Base-by-base conservation (phyloP, 2,113 vertebrate species). In the Hyperopisus bebe region DNA sequence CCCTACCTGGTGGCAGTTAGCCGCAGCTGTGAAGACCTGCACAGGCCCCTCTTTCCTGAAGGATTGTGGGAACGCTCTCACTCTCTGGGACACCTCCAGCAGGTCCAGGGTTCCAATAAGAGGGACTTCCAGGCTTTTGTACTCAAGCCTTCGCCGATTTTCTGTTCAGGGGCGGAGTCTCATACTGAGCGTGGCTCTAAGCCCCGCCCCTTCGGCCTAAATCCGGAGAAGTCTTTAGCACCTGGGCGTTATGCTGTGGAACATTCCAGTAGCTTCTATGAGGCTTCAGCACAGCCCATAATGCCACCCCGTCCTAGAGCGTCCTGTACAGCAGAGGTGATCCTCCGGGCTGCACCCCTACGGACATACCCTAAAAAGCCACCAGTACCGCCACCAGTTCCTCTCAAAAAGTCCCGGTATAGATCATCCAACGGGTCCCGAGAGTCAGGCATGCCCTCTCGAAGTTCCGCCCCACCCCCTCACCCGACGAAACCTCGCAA, bases 371-470 rank as follows among this genome's bases (percentile, higher is more conserved):
- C 93, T 66, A 96, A 95, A 93, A 93, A 93, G 47, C 92, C 93
- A 39, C 91, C 95, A 7, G 96, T 96, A 92, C 97, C 97, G 0
- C 97, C 96, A 1, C 96, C 97, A 3, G 97, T 97, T 31, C 97
- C 97, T 74, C 96, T 94, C 90, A 97, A 97, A 94, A 97, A 96
- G 94, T 95, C 94, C 94, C 94, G 95, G 91, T 96, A 96, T 90
- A 95, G 95, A 87, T 94, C 96, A 90, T 93, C 95, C 85, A 97
- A 96, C 74, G 96, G 96, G 80, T 93, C 96, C 15, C 92, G 91
- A 90, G 93, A 93, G 83, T 91, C 90, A 46, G 66, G 95, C 4
- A 3, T 11, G 10, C 90, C 90, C 19, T 90, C 89, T 3, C 92
- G 93, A 19, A 94, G 87, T 58, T 87, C 89, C 10, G 93, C 95